These are phyloP conservation scores for Ciconia nigra DNA, from an alignment of 2,797 vertebrate genomes.

Conservation along the genomic window DNA sequence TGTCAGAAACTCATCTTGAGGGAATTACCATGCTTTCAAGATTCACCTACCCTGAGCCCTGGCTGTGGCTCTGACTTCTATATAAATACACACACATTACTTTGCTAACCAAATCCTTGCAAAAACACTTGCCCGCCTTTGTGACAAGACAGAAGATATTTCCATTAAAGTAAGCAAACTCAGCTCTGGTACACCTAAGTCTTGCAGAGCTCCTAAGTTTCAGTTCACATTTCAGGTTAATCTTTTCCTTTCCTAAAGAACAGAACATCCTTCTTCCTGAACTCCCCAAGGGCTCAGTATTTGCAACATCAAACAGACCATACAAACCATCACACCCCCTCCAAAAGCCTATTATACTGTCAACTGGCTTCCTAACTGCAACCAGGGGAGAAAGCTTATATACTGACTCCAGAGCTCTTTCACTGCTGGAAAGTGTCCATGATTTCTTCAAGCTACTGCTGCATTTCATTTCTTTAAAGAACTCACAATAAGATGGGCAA, in stretches of 20 bases:
- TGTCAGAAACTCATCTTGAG: not conserved
- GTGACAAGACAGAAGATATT: constrained; percentile 49
- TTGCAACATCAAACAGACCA: constrained; percentile 79
- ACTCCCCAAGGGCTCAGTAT: constrained; percentile 71
- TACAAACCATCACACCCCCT: constrained; percentile 66
- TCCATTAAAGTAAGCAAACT: constrained; percentile 59
- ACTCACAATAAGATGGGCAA: constrained; percentile 72
- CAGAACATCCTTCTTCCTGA: constrained; percentile 72
- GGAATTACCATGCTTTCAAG: not conserved
- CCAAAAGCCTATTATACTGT: constrained; percentile 75
- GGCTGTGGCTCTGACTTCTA: not conserved
- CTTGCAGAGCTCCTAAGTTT: constrained; percentile 64
- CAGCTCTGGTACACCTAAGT: constrained; percentile 54
- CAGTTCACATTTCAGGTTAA: constrained; percentile 77
- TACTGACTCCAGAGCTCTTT: constrained; percentile 61
- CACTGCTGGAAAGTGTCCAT: constrained; percentile 70
- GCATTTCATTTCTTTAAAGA: constrained; percentile 74
- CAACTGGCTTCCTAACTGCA: constrained; percentile 75
- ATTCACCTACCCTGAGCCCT: not conserved
- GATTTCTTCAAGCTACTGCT: constrained; percentile 72
- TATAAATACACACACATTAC: not conserved
- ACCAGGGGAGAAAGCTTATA: constrained; percentile 73
- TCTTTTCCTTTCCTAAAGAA: constrained; percentile 76
- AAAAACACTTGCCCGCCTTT: constrained; percentile 33
- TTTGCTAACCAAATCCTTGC: constrained; percentile 59